These are phyloP conservation scores for Austrolebias charrua DNA, from an alignment of 2,797 vertebrate genomes.

Conservation along the genomic window DNA sequence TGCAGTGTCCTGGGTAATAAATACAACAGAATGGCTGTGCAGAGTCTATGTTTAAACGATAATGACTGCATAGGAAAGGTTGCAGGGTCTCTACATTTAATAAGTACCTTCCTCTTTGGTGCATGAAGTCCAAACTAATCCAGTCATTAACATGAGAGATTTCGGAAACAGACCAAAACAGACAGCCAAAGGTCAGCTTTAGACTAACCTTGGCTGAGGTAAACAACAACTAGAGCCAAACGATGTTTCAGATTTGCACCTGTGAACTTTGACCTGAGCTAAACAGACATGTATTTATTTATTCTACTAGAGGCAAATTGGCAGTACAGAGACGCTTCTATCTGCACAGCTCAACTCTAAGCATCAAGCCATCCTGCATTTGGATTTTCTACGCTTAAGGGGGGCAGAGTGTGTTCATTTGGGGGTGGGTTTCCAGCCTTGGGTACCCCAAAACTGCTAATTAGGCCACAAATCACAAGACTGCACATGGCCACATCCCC, in stretches of 20 bases:
- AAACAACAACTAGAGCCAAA: conserved; percentile 41
- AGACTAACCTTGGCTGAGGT: conserved; percentile 41
- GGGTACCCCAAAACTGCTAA: conserved; percentile 57
- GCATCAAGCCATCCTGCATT: conserved; percentile 51
- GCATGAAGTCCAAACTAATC: conserved; percentile 34
- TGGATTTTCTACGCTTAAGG: conserved; percentile 42
- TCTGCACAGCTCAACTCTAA: conserved; percentile 35
- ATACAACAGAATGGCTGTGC: conserved; percentile 11
- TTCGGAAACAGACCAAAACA: conserved; percentile 34
- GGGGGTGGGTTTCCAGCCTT: conserved; percentile 11
- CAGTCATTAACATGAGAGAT: conserved; percentile 46
- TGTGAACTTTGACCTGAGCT: conserved; percentile 51
- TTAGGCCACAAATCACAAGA: conserved; percentile 66
- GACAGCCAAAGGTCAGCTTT: conserved; percentile 38
- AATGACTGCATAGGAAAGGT: conserved; percentile 34
- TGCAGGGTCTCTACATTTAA: conserved; percentile 42
- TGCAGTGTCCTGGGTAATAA: conserved; percentile 16
- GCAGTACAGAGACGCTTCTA: conserved; percentile 29
- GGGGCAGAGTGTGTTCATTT: conserved; percentile 31
- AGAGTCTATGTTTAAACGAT: conserved; percentile 27
- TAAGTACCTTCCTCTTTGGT: conserved; percentile 44
- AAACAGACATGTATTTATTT: conserved; percentile 56
- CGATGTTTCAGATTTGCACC: conserved; percentile 43
- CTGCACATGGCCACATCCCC: conserved; percentile 58
- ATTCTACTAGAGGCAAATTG: conserved; percentile 47